Evolutionary conservation across 2,888 invertebrate species (phyloP), one percentile per base, ranked within the genome.

Genomic region (Tryphoninae sp.): DNA sequence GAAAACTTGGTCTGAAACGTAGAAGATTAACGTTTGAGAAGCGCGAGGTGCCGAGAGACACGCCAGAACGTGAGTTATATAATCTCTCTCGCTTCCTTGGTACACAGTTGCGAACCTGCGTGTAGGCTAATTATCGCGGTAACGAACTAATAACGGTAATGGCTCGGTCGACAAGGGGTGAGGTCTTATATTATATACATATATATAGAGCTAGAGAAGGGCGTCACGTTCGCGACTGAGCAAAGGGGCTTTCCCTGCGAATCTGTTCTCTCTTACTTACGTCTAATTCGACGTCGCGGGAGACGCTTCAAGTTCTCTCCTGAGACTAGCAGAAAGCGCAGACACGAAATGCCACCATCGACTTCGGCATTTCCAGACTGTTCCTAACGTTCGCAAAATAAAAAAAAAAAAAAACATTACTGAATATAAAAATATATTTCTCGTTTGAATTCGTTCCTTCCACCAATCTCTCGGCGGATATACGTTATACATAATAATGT

Each of bases 81-180:
- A 26, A 64, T 61, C 76, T 64, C 55, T 58, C 58, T 71, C 67
- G 26, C 65, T 26, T 58, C 65, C 45, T 62, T 19, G n/a, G n/a
- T 49, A 58, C 42, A 72, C 58, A 75, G 68, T 78, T 61, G 64
- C 42, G 58, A 26, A 6, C 42, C 33, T 65, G 55, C 65, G 59
- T 59, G 69, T 53, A 62, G 75, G 75, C 80, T 84, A 84, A 85
- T 85, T 84, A 85, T 81, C 67, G 75, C 75, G 77, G 84, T 85
- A 85, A 84, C 79, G 79, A 84, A 85, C 82, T 85, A 85, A 85
- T 85, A 84, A 85, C 85, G 81, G 58, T 85, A 84, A 85, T 85
- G 84, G 84, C 80, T 81, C 74, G 59, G 74, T 58, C 80, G 78
- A 80, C 65, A 78, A 76, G 73, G 75, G 62, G 61, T 51, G 64